Evolutionary conservation across 2,888 invertebrate species (phyloP), one percentile per base, ranked within the genome.

Genomic region (Cryptus armator): DNA sequence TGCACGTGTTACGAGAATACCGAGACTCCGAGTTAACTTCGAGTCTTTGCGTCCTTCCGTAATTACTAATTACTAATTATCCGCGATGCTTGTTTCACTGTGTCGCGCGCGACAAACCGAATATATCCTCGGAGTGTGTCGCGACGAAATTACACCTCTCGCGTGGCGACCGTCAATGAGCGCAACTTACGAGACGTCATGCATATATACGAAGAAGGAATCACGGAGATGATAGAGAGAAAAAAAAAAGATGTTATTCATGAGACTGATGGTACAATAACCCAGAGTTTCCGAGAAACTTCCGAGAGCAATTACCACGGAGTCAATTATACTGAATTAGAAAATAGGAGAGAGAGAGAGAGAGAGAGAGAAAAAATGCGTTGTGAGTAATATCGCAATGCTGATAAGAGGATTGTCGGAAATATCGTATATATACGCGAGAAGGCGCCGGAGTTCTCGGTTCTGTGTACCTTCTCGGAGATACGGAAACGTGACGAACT

Each of bases 11-110:
- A 51, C 46, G 66, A 74, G 51, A 44, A 29, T 32, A 9, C 56
- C 10, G 56, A 56, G 64, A 66, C 19, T 24, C n/a, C 77, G 67
- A 68, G 67, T 24, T 24, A 43, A 44, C 48, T 12, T 19, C 29
- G 29, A 24, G 12, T 59, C 29, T 43, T 48, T 29, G 24, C 71
- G 56, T 78, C 74, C 80, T 86, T 87, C 75, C 84, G 79, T 83
- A 86, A 84, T 86, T 81, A 74, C 75, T 85, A 86, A 81, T 86
- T 83, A 74, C 75, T 85, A 86, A 81, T 86, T 86, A 78, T 62
- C 48, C 74, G 19, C 16, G 46, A 48, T 7, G 64, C 74, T 75
- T 48, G 32, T 43, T 44, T 29, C 19, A 32, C 32, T 12, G 46
- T 32, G 56, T 64, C 19, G 59, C 32, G 70, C 46, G 70, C 75